phyloP scores from a whole-genome alignment of 2,888 invertebrate genomes.

The Epiblema foenella region DNA sequence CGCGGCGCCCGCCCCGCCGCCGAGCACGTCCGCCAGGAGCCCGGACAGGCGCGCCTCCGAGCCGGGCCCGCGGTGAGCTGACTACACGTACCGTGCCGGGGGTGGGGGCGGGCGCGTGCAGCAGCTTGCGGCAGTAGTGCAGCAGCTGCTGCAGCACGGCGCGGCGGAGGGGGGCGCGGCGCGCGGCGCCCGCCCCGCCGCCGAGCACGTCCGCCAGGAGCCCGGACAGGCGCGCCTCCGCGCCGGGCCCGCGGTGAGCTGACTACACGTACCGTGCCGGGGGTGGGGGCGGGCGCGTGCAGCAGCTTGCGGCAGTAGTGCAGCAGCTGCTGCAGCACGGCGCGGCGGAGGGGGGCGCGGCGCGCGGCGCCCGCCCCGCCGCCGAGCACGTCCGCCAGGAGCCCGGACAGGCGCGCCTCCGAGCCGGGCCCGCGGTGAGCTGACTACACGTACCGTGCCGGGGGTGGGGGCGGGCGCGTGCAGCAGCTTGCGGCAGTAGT shows the following conservation, averaged over 20 bases:
- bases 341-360: slow-evolving; percentile 87
- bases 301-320: slow-evolving; percentile 87
- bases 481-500: slow-evolving; percentile 86
- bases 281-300: slow-evolving; percentile 81
- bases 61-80: slow-evolving; percentile 78
- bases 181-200: slow-evolving; percentile 85
- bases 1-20: slow-evolving; percentile 85
- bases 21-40: slow-evolving; percentile 88
- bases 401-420: slow-evolving; percentile 84
- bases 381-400: slow-evolving; percentile 88
- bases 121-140: slow-evolving; percentile 86
- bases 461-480: slow-evolving; percentile 82
- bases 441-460: too few relatives aligned
- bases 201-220: slow-evolving; percentile 88
- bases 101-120: slow-evolving; percentile 83
- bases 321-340: slow-evolving; percentile 89
- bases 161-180: slow-evolving; percentile 87
- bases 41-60: slow-evolving; percentile 86
- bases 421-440: slow-evolving; percentile 83
- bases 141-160: slow-evolving; percentile 89
- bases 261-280: too few relatives aligned
- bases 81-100: too few relatives aligned
- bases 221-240: slow-evolving; percentile 85
- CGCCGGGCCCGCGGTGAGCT: slow-evolving; percentile 81
- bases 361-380: slow-evolving; percentile 85